Base-by-base conservation (phyloP, 2,797 vertebrate species). In the Morelia viridis region DNA sequence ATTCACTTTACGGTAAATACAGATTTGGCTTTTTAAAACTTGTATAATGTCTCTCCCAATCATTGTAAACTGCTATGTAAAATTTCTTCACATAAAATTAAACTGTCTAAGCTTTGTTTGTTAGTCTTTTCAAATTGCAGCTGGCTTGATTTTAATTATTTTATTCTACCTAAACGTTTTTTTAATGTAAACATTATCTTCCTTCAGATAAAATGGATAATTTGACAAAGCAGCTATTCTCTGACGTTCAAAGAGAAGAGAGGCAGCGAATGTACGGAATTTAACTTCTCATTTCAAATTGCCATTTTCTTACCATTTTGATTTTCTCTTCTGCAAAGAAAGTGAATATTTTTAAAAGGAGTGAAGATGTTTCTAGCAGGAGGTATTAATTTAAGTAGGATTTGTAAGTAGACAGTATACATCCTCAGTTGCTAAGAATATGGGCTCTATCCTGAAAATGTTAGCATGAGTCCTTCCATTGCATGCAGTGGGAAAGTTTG, bases 151-250 rank as follows among this genome's bases (percentile, higher is more conserved):
- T 85, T 58, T 58, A 94, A 91, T 87, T 12, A 26, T 41, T 31
- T 0, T 41, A 6, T 88, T 41, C 13, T 92, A 8, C n/a, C 7
- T 0, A 91, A 94, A 91, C 90, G 80, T 91, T 91, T 89, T 83
- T 90, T 90, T 94, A 89, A 96, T 95, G 96, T 53, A 92, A 88
- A 2, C 26, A 7, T 91, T 96, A 2, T 97, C 92, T 97, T 95
- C 95, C 95, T 96, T 89, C 98, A 99, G 99, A 98, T 93, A 98
- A 98, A 96, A 98, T 98, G 98, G 98, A 99, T 93, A 90, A 97
- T n/a, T 95, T 99, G 87, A 99, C 98, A 71, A 98, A 97, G 91
- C 98, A 96, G 41, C 97, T 99, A 89, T 97, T 98, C 57, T 96
- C 97, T 5, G 98, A 99, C 46, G 97, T 99, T 17, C 98, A 98